Base-by-base conservation (phyloP, 1,140 invertebrate species). In the Phocides pigmalion region DNA sequence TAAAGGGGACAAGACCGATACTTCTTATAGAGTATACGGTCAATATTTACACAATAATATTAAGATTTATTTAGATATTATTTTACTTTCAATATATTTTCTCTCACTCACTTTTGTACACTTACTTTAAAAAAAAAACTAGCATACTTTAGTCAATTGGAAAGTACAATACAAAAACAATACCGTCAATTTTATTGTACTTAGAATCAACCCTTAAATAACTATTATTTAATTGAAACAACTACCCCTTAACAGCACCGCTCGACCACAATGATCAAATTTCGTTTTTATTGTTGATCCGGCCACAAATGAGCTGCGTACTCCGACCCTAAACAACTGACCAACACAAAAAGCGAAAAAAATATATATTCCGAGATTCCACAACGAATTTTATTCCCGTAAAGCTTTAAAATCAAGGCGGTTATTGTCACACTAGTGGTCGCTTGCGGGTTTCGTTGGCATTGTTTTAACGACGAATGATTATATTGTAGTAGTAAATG, bases 271-370 rank as follows among this genome's bases (percentile, higher is more conserved):
- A 90, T 89, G 86, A 90, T 90, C 88, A 89, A 90, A 90, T 90
- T 89, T 89, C 88, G 83, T 87, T 90, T 90, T 90, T 90, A 90
- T 90, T 90, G 88, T 90, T 88, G 86, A 87, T 84, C 81, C 81
- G 47, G 65, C 67, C 76, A 68, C 81, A 88, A 88, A 90, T 88
- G 85, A 89, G 80, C 73, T 68, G 64, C 72, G 75, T 81, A 78
- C 76, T 70, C 70, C 70, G 73, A 54, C 44, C 62, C 70, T 81
- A 85, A 83, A 77, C 83, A 76, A 62, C 66, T 74, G 79, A 65
- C 69, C 74, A 66, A 72, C 67, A 79, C 70, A 82, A 74, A 84
- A 67, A 64, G 53, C 46, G 39, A 77, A 75, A 75, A 65, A 79
- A 73, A 73, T 44, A 70, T 49, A 77, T 66, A 71, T 72, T 68